Conservation (phyloP, 2,113 vertebrate species). For the Myanophis thanlyinensis region DNA sequence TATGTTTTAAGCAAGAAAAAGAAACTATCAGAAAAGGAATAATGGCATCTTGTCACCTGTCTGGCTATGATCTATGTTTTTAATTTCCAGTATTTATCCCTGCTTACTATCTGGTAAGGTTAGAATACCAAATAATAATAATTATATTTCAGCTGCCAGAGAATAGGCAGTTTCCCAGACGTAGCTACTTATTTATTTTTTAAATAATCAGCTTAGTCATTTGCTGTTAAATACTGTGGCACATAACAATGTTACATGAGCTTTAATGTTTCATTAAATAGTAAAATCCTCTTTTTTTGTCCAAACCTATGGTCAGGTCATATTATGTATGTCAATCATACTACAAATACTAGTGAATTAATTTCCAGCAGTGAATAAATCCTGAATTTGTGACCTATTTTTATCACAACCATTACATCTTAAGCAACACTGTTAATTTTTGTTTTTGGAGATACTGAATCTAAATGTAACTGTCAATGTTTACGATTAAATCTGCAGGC, state of each 20-base stretch:
- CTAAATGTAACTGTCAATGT: not conserved
- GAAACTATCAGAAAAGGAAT: constrained; percentile 11
- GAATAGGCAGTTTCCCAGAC: constrained; percentile 32
- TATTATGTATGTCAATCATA: not conserved
- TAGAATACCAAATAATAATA: constrained; percentile 57
- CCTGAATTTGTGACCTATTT: not conserved
- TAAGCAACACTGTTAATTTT: not conserved
- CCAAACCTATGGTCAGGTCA: not conserved
- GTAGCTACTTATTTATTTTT: constrained; percentile 38
- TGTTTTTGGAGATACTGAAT: not conserved
- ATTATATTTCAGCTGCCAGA: constrained; percentile 45
- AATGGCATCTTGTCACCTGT: constrained; percentile 27
- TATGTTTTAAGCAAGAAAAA: constrained; percentile 18
- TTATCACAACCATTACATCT: not conserved
- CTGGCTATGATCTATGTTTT: constrained; percentile 47
- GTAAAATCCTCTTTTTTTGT: not conserved
- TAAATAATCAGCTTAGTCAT: constrained; percentile 40
- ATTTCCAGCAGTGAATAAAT: not conserved
- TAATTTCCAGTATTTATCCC: constrained; percentile 51
- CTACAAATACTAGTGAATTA: no score
- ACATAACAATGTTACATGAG: not conserved
- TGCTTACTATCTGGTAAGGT: constrained; percentile 49
- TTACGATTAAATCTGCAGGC: not conserved
- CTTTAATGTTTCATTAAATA: not conserved
- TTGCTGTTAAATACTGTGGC: not conserved